These are phyloP conservation scores for Linyphia triangularis DNA, from an alignment of 2,888 invertebrate species.

Conservation along the genomic window DNA sequence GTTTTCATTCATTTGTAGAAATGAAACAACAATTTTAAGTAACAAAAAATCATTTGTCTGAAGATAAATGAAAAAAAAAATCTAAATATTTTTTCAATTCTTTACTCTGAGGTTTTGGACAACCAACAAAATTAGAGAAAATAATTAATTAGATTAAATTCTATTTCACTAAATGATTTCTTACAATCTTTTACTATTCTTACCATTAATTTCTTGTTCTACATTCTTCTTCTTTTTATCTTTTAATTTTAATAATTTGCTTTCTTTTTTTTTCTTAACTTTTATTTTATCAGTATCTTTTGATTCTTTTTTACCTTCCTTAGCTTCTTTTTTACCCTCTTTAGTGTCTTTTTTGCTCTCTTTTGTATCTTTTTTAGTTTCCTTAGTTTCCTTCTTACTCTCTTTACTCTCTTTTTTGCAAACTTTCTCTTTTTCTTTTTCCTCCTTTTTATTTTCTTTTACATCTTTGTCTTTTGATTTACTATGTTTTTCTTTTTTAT, in stretches of 20 bases:
- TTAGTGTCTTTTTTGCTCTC: constrained; percentile 83
- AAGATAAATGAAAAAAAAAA: no score
- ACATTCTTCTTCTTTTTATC: constrained; percentile 76
- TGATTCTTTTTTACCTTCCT: constrained; percentile 47
- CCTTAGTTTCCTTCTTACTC: constrained; percentile 85
- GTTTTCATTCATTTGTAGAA: no score
- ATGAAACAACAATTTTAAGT: no score
- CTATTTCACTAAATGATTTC: no score
- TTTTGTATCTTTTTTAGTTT: constrained; percentile 85
- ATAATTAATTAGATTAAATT: no score
- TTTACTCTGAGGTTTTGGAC: no score
- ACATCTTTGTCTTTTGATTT: constrained; percentile 83
- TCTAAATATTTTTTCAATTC: no score
- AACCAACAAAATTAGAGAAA: no score
- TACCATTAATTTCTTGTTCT: constrained; percentile 78
- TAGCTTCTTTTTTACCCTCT: constrained; percentile 42
- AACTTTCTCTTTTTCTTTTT: constrained; percentile 85
- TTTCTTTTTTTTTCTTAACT: constrained; percentile 70
- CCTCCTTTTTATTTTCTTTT: constrained; percentile 85
- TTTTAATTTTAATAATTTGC: constrained; percentile 74
- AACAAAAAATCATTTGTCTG: no score
- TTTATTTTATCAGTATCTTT: constrained; percentile 57
- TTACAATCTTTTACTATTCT: no score
- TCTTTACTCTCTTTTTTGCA: constrained; percentile 85
- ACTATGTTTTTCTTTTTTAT: constrained; percentile 82